Evolutionary conservation across 2,797 vertebrate species (phyloP).

Genomic region (Betta splendens): DNA sequence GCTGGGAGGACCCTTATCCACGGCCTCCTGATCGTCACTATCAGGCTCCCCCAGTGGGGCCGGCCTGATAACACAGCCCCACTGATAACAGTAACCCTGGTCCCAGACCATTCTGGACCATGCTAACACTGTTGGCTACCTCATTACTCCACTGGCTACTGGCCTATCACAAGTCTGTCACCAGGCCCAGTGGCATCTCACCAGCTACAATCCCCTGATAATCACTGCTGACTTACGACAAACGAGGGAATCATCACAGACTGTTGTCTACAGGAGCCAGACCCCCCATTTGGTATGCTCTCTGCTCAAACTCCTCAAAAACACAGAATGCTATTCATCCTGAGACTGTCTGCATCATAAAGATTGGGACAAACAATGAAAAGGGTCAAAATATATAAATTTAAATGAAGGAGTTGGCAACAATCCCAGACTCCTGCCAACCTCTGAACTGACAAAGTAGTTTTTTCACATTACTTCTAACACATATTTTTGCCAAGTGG

Average conservation of each 20-base stretch:
- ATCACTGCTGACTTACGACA: slow-evolving; percentile 54
- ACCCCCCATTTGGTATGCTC: slow-evolving; percentile 28
- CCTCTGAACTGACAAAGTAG: background rate
- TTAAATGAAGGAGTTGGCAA: background rate
- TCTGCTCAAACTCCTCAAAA: slow-evolving; percentile 8
- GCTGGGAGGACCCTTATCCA: slow-evolving; percentile 70
- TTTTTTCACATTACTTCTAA: background rate
- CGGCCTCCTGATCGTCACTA: slow-evolving; percentile 60
- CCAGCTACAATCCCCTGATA: slow-evolving; percentile 51
- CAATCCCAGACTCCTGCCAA: background rate
- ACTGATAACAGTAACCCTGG: slow-evolving; percentile 72
- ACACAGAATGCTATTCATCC: slow-evolving; percentile 7
- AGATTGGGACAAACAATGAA: slow-evolving; percentile 31
- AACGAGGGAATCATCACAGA: slow-evolving; percentile 49
- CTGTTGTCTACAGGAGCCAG: slow-evolving; percentile 51
- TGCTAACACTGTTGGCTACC: slow-evolving; percentile 62
- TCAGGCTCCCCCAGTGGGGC: slow-evolving; percentile 71
- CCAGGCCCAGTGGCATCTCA: slow-evolving; percentile 62
- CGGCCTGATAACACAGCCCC: slow-evolving; percentile 68
- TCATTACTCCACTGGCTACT: slow-evolving; percentile 75
- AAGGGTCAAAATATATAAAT: slow-evolving; percentile 3
- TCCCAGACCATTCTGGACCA: slow-evolving; percentile 49
- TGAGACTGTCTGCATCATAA: slow-evolving; percentile 24
- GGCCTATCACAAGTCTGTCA: slow-evolving; percentile 68
- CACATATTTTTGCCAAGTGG: background rate